Base-by-base conservation (phyloP, 1,140 invertebrate genomes). In the Sinella curviseta region DNA sequence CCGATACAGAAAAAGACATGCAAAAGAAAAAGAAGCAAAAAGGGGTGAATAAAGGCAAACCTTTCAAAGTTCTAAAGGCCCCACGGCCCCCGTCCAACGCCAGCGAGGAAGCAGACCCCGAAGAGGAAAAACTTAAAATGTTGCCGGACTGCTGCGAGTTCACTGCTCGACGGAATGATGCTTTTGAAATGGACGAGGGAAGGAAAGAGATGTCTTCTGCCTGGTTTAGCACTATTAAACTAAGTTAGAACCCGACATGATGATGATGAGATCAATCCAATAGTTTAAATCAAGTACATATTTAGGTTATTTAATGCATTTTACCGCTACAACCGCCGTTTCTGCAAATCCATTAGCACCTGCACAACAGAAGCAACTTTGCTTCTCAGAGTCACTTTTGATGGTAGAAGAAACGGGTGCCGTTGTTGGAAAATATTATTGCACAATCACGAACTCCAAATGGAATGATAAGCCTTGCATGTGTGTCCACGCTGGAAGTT, bases 401-500 rank as follows among this genome's bases (percentile, higher is more conserved):
- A 34, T 82, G 54, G 76, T 83, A 0, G 78, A 39, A 1, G 82
- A 83, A 57, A 33, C 34, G 0, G 78, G 82, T 26, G 48, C 33
- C 17, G 76, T 73, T 1, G 74, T 81, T 12, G 82, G 82, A 2
- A 83, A 83, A 79, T 70, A 78, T 33, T 82, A 78, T 48, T 75
- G 55, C 17, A 55, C 75, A 17, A 75, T 82, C 17, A 28, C 73
- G 34, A 24, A 67, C 34, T n/a, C 55, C 4, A 35, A 81, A 31
- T 82, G 65, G 77, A 24, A 28, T 26, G 75, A 77, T 2, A 34
- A 39, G 16, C 75, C 65, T 17, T 80, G 80, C 36, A 14, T 80
- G 0, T 73, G 73, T 12, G 79, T 83, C 1, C 81, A 82, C 73
- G 77, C 78, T 0, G 81, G 79, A 31, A 82, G 77, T 39, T 80